phyloP scores from a whole-genome alignment of 2,113 vertebrate genomes.

The Crypturellus undulatus region DNA sequence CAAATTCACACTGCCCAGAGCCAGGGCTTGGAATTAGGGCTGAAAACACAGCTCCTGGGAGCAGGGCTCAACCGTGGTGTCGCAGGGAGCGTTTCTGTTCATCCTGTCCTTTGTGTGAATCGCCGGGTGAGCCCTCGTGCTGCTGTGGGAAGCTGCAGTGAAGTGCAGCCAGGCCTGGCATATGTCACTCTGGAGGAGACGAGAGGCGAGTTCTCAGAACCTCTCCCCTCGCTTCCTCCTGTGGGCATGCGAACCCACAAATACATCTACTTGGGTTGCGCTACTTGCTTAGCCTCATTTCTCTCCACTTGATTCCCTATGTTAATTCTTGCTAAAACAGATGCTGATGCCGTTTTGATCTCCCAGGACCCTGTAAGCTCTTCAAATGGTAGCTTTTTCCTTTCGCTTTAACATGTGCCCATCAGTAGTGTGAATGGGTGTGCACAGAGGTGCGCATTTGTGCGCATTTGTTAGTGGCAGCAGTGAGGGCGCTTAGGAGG shows the following conservation, averaged over 20 bases:
- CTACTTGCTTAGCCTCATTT: background rate
- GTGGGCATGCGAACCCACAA: background rate
- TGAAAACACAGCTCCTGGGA: background rate
- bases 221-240: background rate
- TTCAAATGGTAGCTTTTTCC: background rate
- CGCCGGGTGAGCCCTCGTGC: background rate
- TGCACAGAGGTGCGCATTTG: accelerated
- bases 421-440: background rate
- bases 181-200: background rate
- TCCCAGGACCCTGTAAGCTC: background rate
- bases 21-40: background rate
- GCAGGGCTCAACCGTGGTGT: background rate
- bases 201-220: background rate
- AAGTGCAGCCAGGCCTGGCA: background rate
- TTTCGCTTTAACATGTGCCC: accelerated
- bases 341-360: background rate
- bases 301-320: background rate
- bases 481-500: background rate
- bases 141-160: background rate
- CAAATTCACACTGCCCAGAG: background rate
- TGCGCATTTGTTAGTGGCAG: accelerated
- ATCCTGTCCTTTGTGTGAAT: background rate
- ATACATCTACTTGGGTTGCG: background rate
- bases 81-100: background rate
- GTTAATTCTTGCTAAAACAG: background rate